Evolutionary conservation across 2,113 vertebrate species (phyloP).

Genomic region (Aptenodytes forsteri): DNA sequence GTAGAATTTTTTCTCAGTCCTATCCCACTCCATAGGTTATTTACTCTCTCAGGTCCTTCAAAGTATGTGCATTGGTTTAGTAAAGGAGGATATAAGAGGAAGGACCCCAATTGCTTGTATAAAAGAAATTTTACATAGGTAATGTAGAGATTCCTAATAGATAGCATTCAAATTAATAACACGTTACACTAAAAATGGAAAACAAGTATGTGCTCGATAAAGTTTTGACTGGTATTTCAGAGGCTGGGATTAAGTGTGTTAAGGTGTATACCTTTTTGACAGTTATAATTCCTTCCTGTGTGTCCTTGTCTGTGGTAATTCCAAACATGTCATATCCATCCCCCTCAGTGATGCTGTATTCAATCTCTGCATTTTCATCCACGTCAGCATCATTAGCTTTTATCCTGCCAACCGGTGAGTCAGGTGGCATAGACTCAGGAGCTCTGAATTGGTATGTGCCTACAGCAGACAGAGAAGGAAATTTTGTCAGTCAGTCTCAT

Average conservation of each 20-base stretch:
- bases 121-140: neutral
- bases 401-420: slow-evolving; percentile 82
- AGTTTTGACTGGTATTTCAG: neutral
- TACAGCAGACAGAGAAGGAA: slow-evolving; percentile 43
- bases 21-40: neutral
- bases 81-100: neutral
- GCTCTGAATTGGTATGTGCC: slow-evolving; percentile 89
- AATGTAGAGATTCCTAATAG: neutral
- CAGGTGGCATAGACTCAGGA: slow-evolving; percentile 80
- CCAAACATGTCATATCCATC: slow-evolving; percentile 90
- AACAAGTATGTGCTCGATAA: neutral
- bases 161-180: neutral
- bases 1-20: neutral
- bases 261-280: slow-evolving; percentile 85
- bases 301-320: slow-evolving; percentile 84
- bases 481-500: neutral
- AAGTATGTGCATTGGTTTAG: neutral
- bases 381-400: slow-evolving; percentile 87
- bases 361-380: slow-evolving; percentile 89
- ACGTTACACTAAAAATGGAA: neutral
- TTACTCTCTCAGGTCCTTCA: neutral
- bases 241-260: neutral
- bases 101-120: neutral
- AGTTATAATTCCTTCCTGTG: slow-evolving; percentile 89
- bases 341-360: slow-evolving; percentile 87